Conservation (phyloP, 2,113 vertebrate genomes). For the Lamprologus ornatipinnis region DNA sequence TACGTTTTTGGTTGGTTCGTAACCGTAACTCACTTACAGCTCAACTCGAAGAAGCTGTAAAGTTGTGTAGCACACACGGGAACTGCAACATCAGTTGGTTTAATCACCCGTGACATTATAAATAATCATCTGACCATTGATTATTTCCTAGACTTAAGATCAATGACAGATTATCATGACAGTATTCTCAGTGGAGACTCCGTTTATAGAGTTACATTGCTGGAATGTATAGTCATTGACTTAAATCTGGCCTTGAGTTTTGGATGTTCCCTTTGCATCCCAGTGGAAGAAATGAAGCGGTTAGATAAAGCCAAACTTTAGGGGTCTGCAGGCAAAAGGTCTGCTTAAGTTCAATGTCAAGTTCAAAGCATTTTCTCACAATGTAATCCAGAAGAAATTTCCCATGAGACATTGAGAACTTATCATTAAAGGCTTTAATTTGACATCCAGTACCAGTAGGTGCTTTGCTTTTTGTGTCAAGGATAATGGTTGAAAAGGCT, state of each 20-base stretch:
- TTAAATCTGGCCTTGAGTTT: constrained; percentile 10
- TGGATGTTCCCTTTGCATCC: background rate
- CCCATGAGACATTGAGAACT: constrained; percentile 64
- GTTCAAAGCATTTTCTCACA: constrained; percentile 70
- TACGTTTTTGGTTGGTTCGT: background rate
- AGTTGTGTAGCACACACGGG: background rate
- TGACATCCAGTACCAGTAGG: constrained; percentile 68
- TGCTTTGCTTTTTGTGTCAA: constrained; percentile 65
- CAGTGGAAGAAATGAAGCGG: background rate
- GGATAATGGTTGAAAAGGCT: constrained; percentile 65
- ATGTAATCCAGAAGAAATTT: constrained; percentile 72
- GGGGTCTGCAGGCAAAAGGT: constrained; percentile 55
- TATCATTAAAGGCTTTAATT: constrained; percentile 75
- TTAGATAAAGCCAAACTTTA: constrained; percentile 45
- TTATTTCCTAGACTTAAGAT: background rate
- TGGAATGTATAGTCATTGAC: background rate
- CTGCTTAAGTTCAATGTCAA: constrained; percentile 75
- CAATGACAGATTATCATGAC: background rate
- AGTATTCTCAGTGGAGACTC: background rate
- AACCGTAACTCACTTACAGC: background rate
- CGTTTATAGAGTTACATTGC: background rate
- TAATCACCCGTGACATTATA: background rate
- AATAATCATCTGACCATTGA: background rate
- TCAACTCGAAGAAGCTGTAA: background rate
- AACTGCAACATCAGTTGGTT: background rate